Base-by-base conservation (phyloP, 2,113 vertebrate genomes). In the Podilymbus podiceps region DNA sequence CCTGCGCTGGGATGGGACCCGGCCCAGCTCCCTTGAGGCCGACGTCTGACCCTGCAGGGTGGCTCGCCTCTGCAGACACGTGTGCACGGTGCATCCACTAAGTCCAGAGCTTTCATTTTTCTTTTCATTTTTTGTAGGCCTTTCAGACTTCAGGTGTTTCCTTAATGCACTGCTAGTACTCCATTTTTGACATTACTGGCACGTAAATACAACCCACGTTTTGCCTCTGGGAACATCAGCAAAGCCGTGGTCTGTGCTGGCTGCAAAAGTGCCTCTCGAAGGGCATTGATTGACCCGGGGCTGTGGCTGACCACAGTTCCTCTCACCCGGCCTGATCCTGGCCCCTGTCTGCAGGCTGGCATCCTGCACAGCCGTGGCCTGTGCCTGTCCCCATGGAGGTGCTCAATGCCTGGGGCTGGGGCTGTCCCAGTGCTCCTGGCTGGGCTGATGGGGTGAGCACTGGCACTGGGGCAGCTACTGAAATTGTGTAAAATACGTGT, bases 11-110 rank as follows among this genome's bases (percentile, higher is more conserved):
- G 18, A 31, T 11, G 5, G 31, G 52, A 3, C 1, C 53, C 44
- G 0, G 4, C 14, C 7, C 13, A 5, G 8, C 20, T 71, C 18
- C 25, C 2, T 20, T 2, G 18, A 4, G 46, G 38, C 53, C 8
- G 6, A 28, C 15, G 4, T 4, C 49, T 30, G 67, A 49, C 27
- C 15, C 46, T 2, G 2, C 24, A 24, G 47, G 25, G 25, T 13
- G 8, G 33, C 53, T 67, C 1, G 19, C 40, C 23, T 23, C 13
- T 44, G 23, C 63, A 47, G 15, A 16, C 38, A 76, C 0, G 0
- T 27, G 11, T 1, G 1, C 0, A 0, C 27, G 14, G 5, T 42
- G 23, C 8, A 0, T 11, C 25, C 2, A 1, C 74, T 46, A 6
- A 35, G 20, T 67, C 35, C 55, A 71, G 49, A 74, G 50, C 64